Percentiles rank a stretch among this genome's conserved stretches.
phyloP scores from a whole-genome alignment of 2,113 vertebrate species.

The Furnarius figulus region DNA sequence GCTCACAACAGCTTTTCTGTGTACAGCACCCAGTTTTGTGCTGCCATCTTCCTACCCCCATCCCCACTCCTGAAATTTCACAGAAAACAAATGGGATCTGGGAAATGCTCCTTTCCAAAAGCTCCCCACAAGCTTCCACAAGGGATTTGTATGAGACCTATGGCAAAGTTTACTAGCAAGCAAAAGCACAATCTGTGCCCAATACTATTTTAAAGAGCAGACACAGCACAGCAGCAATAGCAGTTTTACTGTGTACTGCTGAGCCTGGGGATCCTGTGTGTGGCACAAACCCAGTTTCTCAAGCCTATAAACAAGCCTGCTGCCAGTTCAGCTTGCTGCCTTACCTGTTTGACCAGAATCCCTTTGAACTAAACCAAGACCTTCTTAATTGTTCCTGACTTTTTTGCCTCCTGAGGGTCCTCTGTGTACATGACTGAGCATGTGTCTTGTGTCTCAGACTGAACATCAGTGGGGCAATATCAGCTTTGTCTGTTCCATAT shows the following conservation, averaged over 20 bases:
- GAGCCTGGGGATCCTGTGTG: not conserved
- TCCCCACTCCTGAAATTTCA: not conserved
- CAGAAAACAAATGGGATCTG: not conserved
- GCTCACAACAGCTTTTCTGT: not conserved
- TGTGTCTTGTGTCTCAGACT: not conserved
- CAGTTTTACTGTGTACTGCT: not conserved
- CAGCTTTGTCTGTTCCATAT: not conserved
- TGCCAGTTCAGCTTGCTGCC: not conserved
- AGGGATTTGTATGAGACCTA: not conserved
- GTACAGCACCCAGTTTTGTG: not conserved
- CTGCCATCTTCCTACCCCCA: not conserved
- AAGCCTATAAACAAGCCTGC: not conserved
- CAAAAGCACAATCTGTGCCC: not conserved
- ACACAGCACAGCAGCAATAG: not conserved
- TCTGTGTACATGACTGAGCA: not conserved
- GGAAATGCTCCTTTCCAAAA: not conserved
- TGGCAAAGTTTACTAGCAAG: not conserved
- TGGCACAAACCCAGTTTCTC: constrained; percentile 8
- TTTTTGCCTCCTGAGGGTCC: not conserved
- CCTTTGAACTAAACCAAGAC: not conserved
- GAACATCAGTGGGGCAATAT: not conserved
- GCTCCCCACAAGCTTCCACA: not conserved
- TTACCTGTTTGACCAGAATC: not conserved
- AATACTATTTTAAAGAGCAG: not conserved
- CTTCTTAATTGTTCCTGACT: not conserved